These are phyloP conservation scores for Spheniscus humboldti DNA, from an alignment of 2,797 vertebrate genomes.

Conservation along the genomic window DNA sequence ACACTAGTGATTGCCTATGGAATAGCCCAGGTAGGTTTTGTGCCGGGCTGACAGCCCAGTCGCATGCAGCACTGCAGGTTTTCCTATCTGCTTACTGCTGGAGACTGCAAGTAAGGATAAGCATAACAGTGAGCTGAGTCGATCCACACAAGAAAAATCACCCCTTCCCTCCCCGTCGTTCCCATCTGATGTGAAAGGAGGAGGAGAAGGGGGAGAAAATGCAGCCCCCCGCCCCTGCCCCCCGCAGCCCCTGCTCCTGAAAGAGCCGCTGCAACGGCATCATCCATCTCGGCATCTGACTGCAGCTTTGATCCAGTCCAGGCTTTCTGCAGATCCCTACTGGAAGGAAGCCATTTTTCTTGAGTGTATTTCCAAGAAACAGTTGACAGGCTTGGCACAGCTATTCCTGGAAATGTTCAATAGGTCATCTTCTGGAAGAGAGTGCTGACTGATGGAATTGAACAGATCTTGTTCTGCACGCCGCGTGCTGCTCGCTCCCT, in stretches of 20 bases:
- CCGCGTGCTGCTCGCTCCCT: not conserved
- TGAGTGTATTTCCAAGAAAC: constrained; percentile 85
- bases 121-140: not conserved
- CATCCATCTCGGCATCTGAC: not conserved
- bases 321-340: constrained; percentile 71
- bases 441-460: constrained; percentile 70
- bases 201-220: not conserved
- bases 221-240: rapidly evolving
- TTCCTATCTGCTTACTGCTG: not conserved
- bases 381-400: constrained; percentile 79
- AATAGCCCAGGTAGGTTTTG: not conserved
- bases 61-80: not conserved
- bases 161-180: not conserved
- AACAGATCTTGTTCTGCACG: constrained; percentile 60
- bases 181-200: not conserved
- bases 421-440: constrained; percentile 82
- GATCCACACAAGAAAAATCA: not conserved
- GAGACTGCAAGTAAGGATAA: not conserved
- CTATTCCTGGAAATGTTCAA: constrained; percentile 86
- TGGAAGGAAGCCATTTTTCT: constrained; percentile 79
- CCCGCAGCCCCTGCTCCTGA: not conserved
- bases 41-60: not conserved
- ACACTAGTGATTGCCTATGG: not conserved
- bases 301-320: constrained; percentile 69
- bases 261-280: not conserved